Conservation (phyloP, 1,140 invertebrate species). For the Drosophila navojoa region DNA sequence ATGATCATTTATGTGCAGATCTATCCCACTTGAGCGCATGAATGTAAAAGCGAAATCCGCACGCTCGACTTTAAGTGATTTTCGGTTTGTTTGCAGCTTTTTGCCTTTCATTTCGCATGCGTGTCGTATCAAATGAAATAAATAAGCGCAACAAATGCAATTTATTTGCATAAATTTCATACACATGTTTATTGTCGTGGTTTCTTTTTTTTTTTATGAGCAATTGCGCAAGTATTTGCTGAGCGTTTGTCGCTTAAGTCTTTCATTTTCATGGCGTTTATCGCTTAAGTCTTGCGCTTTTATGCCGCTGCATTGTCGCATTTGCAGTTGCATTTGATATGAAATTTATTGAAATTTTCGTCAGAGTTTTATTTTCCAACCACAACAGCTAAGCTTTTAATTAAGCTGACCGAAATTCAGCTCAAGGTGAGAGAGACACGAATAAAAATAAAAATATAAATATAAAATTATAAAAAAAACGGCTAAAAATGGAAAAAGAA, state of each 20-base stretch:
- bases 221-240: slow-evolving; percentile 12
- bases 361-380: background rate
- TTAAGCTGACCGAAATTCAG: slow-evolving; percentile 81
- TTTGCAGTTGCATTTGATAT: slow-evolving; percentile 50
- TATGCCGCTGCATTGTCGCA: slow-evolving; percentile 38
- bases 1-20: background rate
- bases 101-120: slow-evolving; percentile 6
- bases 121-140: background rate
- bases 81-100: background rate
- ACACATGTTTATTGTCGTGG: slow-evolving; percentile 19
- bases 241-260: slow-evolving; percentile 73
- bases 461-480: slow-evolving; percentile 17
- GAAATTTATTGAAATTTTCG: slow-evolving; percentile 68
- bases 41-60: slow-evolving; percentile 14
- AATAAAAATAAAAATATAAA: slow-evolving; percentile 19
- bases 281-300: slow-evolving; percentile 57
- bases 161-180: slow-evolving; percentile 66
- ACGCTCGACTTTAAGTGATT: slow-evolving; percentile 10
- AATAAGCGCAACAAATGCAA: slow-evolving; percentile 71
- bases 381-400: slow-evolving; percentile 51
- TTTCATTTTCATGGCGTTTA: slow-evolving; percentile 60
- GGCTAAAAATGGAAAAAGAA: slow-evolving; percentile 59
- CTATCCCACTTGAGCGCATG: background rate
- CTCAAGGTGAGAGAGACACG: slow-evolving; percentile 65
- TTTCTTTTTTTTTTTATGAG: slow-evolving; percentile 21